A percentile compares a stretch with the other conserved stretches of the same genome.
These are phyloP conservation scores for Thalassarche chlororhynchos DNA, from an alignment of 2,113 vertebrate species.

Conservation along the genomic window DNA sequence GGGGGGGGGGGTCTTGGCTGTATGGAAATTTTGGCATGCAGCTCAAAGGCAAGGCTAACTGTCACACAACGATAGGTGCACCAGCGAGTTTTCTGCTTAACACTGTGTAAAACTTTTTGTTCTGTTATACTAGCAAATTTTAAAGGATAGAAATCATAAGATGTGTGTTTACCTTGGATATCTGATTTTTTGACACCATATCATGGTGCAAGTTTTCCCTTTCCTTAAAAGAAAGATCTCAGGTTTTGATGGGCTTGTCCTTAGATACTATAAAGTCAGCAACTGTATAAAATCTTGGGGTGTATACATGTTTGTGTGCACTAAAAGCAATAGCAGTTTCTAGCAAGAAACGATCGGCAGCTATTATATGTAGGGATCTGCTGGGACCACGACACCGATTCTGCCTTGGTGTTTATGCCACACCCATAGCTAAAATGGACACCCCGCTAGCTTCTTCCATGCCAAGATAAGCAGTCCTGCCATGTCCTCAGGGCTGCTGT, in stretches of 20 bases:
- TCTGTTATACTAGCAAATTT: not conserved
- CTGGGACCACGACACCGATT: not conserved
- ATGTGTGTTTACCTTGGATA: not conserved
- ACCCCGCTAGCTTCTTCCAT: accelerated
- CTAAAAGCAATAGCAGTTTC: not conserved
- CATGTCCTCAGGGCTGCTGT: not conserved
- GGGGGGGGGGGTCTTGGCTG: accelerated
- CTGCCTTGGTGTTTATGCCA: not conserved
- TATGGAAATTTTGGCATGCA: not conserved
- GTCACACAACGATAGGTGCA: not conserved
- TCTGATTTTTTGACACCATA: accelerated
- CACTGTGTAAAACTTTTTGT: not conserved
- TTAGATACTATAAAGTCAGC: not conserved
- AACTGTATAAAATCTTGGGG: accelerated
- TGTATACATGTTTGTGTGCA: not conserved
- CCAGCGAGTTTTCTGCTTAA: not conserved
- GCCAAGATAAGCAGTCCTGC: conserved; percentile 30
- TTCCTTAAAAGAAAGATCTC: not conserved
- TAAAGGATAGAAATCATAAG: not conserved
- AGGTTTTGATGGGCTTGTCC: not conserved
- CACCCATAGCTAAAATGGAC: not conserved
- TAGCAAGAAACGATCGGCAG: not conserved
- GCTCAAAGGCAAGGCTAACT: not conserved
- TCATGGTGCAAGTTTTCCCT: not conserved
- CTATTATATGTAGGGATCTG: not conserved